These are phyloP conservation scores for Phymatocera aterrima DNA, from an alignment of 2,888 invertebrate genomes.

Conservation along the genomic window DNA sequence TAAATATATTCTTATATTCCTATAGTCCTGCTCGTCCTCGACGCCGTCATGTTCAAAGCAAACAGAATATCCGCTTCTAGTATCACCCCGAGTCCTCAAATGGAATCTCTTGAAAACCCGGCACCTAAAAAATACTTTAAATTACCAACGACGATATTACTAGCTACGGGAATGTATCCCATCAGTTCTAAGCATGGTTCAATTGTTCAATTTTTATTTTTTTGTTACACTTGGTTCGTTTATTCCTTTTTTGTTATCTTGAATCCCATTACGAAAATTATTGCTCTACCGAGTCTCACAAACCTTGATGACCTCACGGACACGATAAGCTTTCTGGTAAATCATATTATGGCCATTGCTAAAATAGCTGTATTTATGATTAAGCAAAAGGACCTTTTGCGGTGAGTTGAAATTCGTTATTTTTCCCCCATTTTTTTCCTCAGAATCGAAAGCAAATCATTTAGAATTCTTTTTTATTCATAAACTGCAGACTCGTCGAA, in stretches of 20 bases:
- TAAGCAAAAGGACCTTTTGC: neutral
- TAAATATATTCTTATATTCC: neutral
- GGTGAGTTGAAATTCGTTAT: neutral
- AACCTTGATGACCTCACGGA: constrained; percentile 3
- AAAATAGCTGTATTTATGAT: constrained; percentile 11
- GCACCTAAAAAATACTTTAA: neutral
- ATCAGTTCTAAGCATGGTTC: neutral
- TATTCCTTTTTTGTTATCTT: neutral
- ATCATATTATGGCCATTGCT: neutral
- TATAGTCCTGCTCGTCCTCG: no score
- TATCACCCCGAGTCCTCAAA: no score
- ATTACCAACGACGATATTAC: neutral
- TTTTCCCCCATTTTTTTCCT: neutral
- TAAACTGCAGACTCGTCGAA: neutral
- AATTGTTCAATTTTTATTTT: neutral
- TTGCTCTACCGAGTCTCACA: neutral
- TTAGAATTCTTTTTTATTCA: neutral
- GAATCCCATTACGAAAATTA: neutral
- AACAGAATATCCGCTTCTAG: neutral
- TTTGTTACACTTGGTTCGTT: neutral
- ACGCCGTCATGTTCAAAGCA: neutral
- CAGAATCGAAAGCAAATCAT: neutral
- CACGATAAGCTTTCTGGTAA: neutral
- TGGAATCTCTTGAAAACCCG: neutral
- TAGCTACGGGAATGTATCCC: neutral